These are phyloP conservation scores for Epirrhoe tristata DNA, from an alignment of 2,888 invertebrate genomes.

Conservation along the genomic window DNA sequence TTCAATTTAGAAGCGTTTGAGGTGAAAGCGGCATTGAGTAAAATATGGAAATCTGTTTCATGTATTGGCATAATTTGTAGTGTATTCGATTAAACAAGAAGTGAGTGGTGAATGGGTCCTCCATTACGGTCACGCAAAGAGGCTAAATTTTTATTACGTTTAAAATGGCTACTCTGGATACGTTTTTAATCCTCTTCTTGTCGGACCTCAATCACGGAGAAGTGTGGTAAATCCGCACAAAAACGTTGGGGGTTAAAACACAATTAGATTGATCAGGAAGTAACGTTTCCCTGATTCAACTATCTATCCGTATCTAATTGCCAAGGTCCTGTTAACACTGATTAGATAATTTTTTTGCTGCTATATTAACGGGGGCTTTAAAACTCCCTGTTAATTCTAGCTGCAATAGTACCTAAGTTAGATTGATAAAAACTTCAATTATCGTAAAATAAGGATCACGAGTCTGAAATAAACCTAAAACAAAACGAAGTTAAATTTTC, in stretches of 20 bases:
- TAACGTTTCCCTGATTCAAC: conserved; percentile 38
- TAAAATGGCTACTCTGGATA: conserved; percentile 48
- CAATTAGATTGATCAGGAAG: conserved; percentile 47
- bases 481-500: neutral
- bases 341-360: conserved; percentile 10
- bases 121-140: conserved; percentile 3
- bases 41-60: neutral
- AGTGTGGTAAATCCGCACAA: conserved; percentile 48
- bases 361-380: neutral
- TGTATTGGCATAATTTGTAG: neutral
- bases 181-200: conserved; percentile 52
- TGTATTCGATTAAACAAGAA: neutral
- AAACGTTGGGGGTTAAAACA: conserved; percentile 48
- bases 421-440: too few species aligned
- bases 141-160: conserved; percentile 39
- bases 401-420: too few species aligned
- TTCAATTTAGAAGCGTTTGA: conserved; percentile 28
- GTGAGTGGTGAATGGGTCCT: too few species aligned
- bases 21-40: conserved; percentile 10
- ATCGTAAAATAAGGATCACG: too few species aligned
- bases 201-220: conserved; percentile 62
- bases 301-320: conserved; percentile 35
- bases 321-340: conserved; percentile 14
- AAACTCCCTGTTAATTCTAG: neutral
- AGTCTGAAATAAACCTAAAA: neutral